These are phyloP conservation scores for Hecatera dysodea DNA, from an alignment of 2,888 invertebrate species.

Conservation along the genomic window DNA sequence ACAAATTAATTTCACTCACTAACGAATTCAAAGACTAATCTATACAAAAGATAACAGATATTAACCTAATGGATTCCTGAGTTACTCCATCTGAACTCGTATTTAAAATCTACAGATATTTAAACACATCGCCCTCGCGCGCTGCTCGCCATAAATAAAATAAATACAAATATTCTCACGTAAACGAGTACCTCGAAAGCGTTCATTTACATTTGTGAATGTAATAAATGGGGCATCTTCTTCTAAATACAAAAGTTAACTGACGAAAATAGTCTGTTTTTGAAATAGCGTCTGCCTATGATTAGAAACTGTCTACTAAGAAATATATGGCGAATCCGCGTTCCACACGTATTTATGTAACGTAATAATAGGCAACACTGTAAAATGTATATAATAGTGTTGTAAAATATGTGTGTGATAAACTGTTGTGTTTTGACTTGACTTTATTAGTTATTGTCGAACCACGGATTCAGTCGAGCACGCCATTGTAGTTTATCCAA, in stretches of 20 bases:
- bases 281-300: slow-evolving; percentile 72
- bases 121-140: slow-evolving; percentile 89
- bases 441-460: slow-evolving; percentile 47
- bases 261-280: slow-evolving; percentile 81
- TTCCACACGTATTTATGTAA: slow-evolving; percentile 64
- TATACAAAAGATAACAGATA: slow-evolving; percentile 86
- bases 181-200: slow-evolving; percentile 88
- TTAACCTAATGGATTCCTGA: slow-evolving; percentile 86
- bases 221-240: slow-evolving; percentile 89
- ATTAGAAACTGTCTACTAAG: slow-evolving; percentile 73
- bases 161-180: slow-evolving; percentile 91
- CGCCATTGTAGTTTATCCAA: slow-evolving; percentile 64
- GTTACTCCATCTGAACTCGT: slow-evolving; percentile 84
- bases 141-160: slow-evolving; percentile 89
- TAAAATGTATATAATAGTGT: slow-evolving; percentile 42
- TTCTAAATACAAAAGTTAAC: slow-evolving; percentile 86
- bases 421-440: slow-evolving; percentile 50
- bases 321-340: slow-evolving; percentile 71
- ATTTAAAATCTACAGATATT: slow-evolving; percentile 89
- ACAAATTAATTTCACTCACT: slow-evolving; percentile 67
- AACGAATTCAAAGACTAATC: slow-evolving; percentile 68
- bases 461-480: slow-evolving; percentile 24
- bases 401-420: slow-evolving; percentile 48
- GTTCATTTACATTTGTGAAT: slow-evolving; percentile 90
- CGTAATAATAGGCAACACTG: slow-evolving; percentile 44